Conservation (phyloP, 2,113 vertebrate species). For the Plecturocebus donacophilus region DNA sequence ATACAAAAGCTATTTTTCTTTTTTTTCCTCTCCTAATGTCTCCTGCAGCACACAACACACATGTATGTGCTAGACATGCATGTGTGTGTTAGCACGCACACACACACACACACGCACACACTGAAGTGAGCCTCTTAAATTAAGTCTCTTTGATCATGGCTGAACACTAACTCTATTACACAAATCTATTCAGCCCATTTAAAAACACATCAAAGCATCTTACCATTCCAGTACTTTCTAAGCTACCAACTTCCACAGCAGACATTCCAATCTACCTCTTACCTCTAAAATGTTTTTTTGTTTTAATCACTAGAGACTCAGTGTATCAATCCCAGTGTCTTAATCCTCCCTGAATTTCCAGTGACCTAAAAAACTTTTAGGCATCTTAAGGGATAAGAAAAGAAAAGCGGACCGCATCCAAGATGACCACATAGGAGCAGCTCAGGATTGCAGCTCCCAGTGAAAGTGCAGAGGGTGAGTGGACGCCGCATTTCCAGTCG, state of each 20-base stretch:
- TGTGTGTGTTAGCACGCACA: no score
- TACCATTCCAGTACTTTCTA: neutral
- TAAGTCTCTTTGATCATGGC: neutral
- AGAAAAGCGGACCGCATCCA: no score
- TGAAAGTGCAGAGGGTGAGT: no score
- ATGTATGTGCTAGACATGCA: neutral
- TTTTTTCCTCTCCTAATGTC: neutral
- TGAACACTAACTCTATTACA: neutral
- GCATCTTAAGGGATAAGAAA: neutral
- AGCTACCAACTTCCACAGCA: neutral
- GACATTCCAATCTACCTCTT: neutral
- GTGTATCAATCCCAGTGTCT: neutral
- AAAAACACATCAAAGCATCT: neutral
- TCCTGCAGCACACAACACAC: no score
- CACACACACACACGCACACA: fast-evolving
- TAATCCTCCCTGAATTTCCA: neutral
- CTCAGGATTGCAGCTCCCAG: no score
- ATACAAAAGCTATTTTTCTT: neutral
- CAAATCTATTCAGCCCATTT: neutral
- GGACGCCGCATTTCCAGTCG: no score
- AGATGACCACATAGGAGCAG: no score
- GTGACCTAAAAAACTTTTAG: neutral
- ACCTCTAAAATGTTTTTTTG: neutral
- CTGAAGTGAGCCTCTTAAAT: neutral
- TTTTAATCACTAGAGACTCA: neutral